These are phyloP conservation scores for Pangasius larnaudii DNA, from an alignment of 2,797 vertebrate genomes.

Conservation along the genomic window DNA sequence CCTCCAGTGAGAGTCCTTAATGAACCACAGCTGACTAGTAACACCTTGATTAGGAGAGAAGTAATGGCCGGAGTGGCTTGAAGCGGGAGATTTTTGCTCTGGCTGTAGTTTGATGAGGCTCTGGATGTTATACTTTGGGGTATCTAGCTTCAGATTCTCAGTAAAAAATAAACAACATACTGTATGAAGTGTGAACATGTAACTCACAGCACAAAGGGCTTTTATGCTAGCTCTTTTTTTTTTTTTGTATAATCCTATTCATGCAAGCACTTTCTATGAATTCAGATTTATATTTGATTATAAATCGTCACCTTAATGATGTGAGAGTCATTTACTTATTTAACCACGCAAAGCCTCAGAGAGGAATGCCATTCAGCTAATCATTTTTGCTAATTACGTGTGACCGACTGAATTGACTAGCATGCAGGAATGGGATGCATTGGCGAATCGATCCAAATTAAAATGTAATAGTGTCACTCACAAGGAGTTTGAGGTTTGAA, in stretches of 20 bases:
- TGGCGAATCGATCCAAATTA: slow-evolving; percentile 38
- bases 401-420: slow-evolving; percentile 50
- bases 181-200: neutral
- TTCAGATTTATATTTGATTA: slow-evolving; percentile 25
- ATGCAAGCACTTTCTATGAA: neutral
- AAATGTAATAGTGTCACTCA: slow-evolving; percentile 22
- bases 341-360: slow-evolving; percentile 39
- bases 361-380: slow-evolving; percentile 30
- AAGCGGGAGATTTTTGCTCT: neutral
- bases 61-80: neutral
- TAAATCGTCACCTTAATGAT: slow-evolving; percentile 46
- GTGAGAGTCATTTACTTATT: slow-evolving; percentile 49
- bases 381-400: slow-evolving; percentile 45
- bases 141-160: neutral
- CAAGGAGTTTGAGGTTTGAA: neutral
- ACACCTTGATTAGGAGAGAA: neutral
- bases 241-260: neutral
- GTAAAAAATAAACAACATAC: neutral
- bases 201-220: neutral
- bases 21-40: neutral
- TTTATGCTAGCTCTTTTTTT: neutral
- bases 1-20: neutral
- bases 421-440: slow-evolving; percentile 25
- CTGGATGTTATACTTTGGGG: neutral
- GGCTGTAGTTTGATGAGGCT: neutral